Conservation (phyloP, 1,140 invertebrate species). For the Neodiprion fabricii region DNA sequence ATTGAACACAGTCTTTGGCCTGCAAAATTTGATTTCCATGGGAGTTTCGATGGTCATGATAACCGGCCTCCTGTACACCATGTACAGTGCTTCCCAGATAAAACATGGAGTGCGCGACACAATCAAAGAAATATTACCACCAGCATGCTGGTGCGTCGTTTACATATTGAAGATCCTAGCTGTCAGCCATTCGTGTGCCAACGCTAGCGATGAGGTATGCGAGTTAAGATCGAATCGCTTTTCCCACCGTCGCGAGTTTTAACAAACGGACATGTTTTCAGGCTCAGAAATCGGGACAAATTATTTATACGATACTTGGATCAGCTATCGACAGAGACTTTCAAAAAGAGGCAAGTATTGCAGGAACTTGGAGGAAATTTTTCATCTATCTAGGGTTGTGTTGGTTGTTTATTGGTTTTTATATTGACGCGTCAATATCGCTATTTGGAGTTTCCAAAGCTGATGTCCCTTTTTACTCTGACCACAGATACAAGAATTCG, state of each 20-base stretch:
- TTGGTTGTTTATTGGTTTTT: neutral
- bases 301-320: conserved; percentile 41
- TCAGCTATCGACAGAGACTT: conserved; percentile 31
- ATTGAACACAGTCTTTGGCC: conserved; percentile 33
- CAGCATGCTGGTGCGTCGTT: conserved; percentile 21
- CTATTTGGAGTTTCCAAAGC: too few species aligned
- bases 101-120: neutral
- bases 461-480: neutral
- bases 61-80: conserved; percentile 32
- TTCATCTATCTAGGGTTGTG: conserved; percentile 3
- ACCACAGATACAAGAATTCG: conserved; percentile 27
- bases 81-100: conserved; percentile 26
- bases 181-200: conserved; percentile 29
- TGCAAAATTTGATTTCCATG: conserved; percentile 37
- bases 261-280: conserved; percentile 23
- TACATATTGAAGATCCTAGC: conserved; percentile 23
- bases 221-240: neutral
- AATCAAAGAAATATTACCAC: neutral
- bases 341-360: conserved; percentile 29
- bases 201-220: conserved; percentile 26
- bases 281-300: conserved; percentile 35
- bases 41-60: conserved; percentile 29
- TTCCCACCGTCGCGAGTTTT: neutral
- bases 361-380: neutral
- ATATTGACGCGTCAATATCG: neutral